phyloP scores from a whole-genome alignment of 2,888 invertebrate species.

The Julus scandinavius region DNA sequence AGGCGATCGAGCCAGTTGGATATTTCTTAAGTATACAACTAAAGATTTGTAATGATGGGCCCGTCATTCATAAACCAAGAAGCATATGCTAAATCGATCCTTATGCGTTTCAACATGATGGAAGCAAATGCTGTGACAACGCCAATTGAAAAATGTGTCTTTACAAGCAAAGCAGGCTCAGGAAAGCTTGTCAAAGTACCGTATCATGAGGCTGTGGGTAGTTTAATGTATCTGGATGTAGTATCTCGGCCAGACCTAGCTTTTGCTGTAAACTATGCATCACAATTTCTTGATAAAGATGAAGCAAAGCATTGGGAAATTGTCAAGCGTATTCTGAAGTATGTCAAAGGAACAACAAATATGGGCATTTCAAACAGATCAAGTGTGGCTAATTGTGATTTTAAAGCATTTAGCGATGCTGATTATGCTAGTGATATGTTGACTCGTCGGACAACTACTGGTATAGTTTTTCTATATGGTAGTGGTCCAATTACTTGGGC shows the following conservation, averaged over 20 bases:
- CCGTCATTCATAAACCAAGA: neutral
- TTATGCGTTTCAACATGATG: conserved; percentile 51
- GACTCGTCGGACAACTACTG: conserved; percentile 60
- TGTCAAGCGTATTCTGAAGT: conserved; percentile 60
- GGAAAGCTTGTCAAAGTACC: no score
- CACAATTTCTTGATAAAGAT: conserved; percentile 59
- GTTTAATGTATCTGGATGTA: conserved; percentile 59
- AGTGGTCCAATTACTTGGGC: neutral
- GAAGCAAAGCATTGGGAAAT: conserved; percentile 61
- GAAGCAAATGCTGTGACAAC: conserved; percentile 51
- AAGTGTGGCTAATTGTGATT: neutral
- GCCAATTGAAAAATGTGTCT: conserved; percentile 2
- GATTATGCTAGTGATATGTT: conserved; percentile 61
- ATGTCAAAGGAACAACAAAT: conserved; percentile 61
- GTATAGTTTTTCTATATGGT: conserved; percentile 53
- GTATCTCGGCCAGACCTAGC: conserved; percentile 60
- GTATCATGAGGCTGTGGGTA: conserved; percentile 59
- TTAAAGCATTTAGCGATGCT: conserved; percentile 62
- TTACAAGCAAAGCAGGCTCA: no score
- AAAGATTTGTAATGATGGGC: neutral
- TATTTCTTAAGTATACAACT: neutral
- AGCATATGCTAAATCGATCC: neutral
- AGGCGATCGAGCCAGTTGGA: neutral
- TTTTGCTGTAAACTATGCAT: conserved; percentile 58
- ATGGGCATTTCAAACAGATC: conserved; percentile 60